A percentile compares a stretch with the other conserved stretches of the same genome.
Evolutionary conservation across 2,888 invertebrate species (phyloP).

Genomic region (Chaetoderma sp.): DNA sequence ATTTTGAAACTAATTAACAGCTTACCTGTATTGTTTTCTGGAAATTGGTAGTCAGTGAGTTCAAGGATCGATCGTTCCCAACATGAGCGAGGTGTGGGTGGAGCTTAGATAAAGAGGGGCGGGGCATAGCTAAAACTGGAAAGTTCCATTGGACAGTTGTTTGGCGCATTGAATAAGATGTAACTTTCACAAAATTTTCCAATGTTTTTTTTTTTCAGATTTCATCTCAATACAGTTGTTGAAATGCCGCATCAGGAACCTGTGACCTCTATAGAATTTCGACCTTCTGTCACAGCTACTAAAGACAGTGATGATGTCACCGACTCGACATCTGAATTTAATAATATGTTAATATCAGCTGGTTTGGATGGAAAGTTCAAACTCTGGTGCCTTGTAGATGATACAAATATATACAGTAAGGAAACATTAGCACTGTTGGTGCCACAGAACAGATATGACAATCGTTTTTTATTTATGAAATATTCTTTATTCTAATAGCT

Average conservation of each 20-base stretch:
- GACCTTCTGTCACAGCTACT: conserved; percentile 68
- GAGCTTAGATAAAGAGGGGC: no score
- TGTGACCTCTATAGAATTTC: conserved; percentile 76
- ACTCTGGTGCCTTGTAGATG: conserved; percentile 77
- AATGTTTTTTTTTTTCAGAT: conserved; percentile 71
- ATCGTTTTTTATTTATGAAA: neutral
- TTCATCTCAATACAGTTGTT: conserved; percentile 79
- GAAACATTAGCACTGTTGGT: conserved; percentile 10
- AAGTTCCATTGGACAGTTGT: no score
- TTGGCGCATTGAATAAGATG: no score
- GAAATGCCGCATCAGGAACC: conserved; percentile 79
- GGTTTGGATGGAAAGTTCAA: conserved; percentile 80
- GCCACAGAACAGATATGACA: conserved; percentile 17
- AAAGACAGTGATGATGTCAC: conserved; percentile 18
- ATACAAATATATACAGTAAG: conserved; percentile 71
- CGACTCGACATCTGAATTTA: conserved; percentile 29
- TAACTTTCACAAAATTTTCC: no score
- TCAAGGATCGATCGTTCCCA: no score
- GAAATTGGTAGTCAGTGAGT: no score
- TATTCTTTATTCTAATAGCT: neutral
- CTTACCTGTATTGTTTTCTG: no score
- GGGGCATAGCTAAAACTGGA: no score
- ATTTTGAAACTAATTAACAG: no score
- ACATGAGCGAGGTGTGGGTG: no score
- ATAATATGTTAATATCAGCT: conserved; percentile 75